Evolutionary conservation across 2,888 invertebrate genomes (phyloP), one percentile per base, ranked within the genome.

Genomic region (Notodonta dromedarius): DNA sequence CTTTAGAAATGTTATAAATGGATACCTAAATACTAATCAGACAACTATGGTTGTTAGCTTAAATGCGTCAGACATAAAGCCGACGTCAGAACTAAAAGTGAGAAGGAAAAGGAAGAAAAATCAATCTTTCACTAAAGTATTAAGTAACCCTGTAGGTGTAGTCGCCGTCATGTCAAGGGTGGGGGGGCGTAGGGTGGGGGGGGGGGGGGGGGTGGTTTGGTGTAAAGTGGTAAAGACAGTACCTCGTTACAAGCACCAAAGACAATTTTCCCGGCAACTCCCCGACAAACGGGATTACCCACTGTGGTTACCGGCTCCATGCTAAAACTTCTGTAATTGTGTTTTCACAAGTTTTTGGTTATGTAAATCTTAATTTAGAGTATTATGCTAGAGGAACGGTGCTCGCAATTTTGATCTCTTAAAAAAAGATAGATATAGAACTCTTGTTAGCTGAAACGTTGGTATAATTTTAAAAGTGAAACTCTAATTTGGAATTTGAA

Each of bases 281-380:
- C 80, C 78, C 81, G 84, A 84, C 88, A 89, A 89, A 90, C 87
- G 86, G 87, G 89, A 91, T 91, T 91, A 90, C 82, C 87, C 85
- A 71, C 71, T 71, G 81, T 84, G 85, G 83, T 86, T 86, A 87
- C 87, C 80, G 75, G 84, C 83, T 86, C 84, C 77, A 83, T 87
- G 87, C 86, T 87, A 86, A 88, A 91, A 91, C 88, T 91, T 91
- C 81, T 86, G 85, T 90, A 90, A 90, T 90, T 88, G 87, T 86
- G 84, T 91, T 90, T 89, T 84, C 84, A 83, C 78, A 87, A 89
- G 83, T 88, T 90, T 87, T 87, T 77, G 83, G 85, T 82, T 86
- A 86, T 87, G 87, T 88, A 87, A 87, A 89, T 88, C 87, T 87
- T 84, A 85, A 89, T 90, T 88, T 85, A 81, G 74, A 77, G 76